Conservation (phyloP, 2,888 invertebrate species). For the Hermaeophaga mercurialis region DNA sequence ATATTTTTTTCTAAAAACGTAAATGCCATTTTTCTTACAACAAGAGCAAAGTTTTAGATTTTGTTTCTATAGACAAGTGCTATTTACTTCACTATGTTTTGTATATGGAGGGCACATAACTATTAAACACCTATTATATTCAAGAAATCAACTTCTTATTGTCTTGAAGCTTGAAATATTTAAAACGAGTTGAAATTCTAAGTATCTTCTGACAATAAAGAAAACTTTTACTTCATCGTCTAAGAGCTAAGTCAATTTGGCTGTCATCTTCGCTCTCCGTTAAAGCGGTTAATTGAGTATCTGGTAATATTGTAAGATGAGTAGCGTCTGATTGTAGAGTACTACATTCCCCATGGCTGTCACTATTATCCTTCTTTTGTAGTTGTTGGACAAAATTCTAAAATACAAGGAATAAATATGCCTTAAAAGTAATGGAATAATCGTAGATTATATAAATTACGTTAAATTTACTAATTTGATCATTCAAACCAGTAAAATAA, state of each 20-base stretch:
- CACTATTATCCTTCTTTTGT: conserved; percentile 72
- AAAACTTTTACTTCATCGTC: conserved; percentile 43
- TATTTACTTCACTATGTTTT: too few relatives aligned
- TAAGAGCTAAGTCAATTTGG: conserved; percentile 50
- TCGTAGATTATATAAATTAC: too few relatives aligned
- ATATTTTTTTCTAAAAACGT: too few relatives aligned
- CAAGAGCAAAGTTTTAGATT: too few relatives aligned
- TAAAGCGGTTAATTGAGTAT: conserved; percentile 62
- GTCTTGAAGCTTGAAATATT: conserved; percentile 35
- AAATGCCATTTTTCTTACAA: too few relatives aligned
- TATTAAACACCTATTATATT: conserved; percentile 30
- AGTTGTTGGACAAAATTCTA: conserved; percentile 82
- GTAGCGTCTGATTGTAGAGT: conserved; percentile 80
- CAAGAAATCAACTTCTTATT: conserved; percentile 33
- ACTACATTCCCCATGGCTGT: conserved; percentile 66
- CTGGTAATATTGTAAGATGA: conserved; percentile 77
- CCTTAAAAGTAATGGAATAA: too few relatives aligned
- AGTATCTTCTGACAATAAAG: conserved; percentile 19
- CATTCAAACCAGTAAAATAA: too few relatives aligned
- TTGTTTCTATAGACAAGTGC: too few relatives aligned
- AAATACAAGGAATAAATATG: too few relatives aligned
- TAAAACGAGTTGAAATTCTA: conserved; percentile 25
- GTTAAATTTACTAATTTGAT: too few relatives aligned
- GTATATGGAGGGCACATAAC: not conserved
- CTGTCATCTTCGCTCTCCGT: conserved; percentile 67